A percentile compares a stretch with the other conserved stretches of the same genome.
Evolutionary conservation across 2,113 vertebrate species (phyloP).

Genomic region (Oncorhynchus mykiss): DNA sequence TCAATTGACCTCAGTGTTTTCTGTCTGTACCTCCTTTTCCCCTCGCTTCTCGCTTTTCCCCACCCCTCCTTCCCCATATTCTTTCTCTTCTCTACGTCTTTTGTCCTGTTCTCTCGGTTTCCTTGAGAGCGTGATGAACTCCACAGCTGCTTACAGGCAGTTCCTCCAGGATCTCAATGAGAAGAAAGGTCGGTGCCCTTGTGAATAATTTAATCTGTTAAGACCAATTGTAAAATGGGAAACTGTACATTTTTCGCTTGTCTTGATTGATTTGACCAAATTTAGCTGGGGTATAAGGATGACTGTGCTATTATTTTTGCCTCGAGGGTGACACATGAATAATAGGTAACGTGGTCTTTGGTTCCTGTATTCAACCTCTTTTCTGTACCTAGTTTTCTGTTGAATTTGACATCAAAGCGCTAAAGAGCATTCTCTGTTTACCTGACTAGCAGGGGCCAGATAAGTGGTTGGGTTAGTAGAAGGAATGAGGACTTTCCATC

Average conservation of each 20-base stretch:
- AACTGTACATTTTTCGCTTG: no score
- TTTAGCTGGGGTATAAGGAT: background rate
- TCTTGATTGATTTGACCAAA: background rate
- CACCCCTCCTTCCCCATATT: background rate
- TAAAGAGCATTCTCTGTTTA: slow-evolving; percentile 24
- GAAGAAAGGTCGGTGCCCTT: slow-evolving; percentile 74
- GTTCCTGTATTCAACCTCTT: background rate
- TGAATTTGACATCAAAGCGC: background rate
- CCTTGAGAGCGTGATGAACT: slow-evolving; percentile 61
- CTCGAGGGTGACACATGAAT: background rate
- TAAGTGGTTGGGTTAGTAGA: slow-evolving; percentile 49
- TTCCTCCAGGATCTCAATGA: slow-evolving; percentile 75
- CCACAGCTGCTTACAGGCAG: slow-evolving; percentile 70
- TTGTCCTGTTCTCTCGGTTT: background rate
- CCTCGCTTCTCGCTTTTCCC: background rate
- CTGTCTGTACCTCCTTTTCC: background rate
- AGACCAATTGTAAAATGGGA: no score
- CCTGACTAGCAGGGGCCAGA: slow-evolving; percentile 21
- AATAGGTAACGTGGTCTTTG: background rate
- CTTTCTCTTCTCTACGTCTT: background rate
- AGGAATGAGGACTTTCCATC: slow-evolving; percentile 4
- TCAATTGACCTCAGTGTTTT: background rate
- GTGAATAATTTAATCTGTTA: background rate
- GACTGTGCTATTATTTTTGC: background rate
- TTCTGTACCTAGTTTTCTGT: background rate